These are phyloP conservation scores for Ibidorhyncha struthersii DNA, from an alignment of 2,113 vertebrate genomes.

Conservation along the genomic window DNA sequence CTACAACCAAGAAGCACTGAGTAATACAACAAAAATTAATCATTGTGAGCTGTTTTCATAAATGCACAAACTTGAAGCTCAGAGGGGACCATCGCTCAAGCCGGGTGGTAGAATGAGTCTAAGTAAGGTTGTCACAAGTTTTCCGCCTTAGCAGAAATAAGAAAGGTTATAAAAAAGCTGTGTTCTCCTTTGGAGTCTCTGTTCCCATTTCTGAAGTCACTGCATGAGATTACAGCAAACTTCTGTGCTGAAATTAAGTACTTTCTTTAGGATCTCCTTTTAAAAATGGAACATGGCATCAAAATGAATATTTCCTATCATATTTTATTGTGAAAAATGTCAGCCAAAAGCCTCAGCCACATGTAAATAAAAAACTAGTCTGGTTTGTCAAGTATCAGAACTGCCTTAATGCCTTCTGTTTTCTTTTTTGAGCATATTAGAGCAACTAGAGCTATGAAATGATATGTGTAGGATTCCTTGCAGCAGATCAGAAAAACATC, in stretches of 20 bases:
- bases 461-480: not conserved
- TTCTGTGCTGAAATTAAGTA: not conserved
- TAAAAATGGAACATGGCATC: not conserved
- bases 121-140: not conserved
- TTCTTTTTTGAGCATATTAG: slow-evolving; percentile 18
- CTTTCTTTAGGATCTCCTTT: not conserved
- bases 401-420: slow-evolving; percentile 10
- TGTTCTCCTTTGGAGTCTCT: not conserved
- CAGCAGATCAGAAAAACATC: not conserved
- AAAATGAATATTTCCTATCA: not conserved
- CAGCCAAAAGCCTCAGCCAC: slow-evolving; percentile 24
- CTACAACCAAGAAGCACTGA: not conserved
- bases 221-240: not conserved
- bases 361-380: slow-evolving; percentile 3
- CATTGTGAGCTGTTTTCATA: not conserved
- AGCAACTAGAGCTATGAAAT: not conserved
- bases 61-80: not conserved
- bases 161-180: not conserved
- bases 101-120: not conserved
- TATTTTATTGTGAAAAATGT: slow-evolving; percentile 17
- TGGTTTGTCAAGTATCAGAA: not conserved
- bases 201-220: not conserved
- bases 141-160: not conserved
- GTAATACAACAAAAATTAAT: slow-evolving; percentile 32
- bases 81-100: not conserved